phyloP scores from a whole-genome alignment of 2,797 vertebrate genomes.

The Picus viridis region DNA sequence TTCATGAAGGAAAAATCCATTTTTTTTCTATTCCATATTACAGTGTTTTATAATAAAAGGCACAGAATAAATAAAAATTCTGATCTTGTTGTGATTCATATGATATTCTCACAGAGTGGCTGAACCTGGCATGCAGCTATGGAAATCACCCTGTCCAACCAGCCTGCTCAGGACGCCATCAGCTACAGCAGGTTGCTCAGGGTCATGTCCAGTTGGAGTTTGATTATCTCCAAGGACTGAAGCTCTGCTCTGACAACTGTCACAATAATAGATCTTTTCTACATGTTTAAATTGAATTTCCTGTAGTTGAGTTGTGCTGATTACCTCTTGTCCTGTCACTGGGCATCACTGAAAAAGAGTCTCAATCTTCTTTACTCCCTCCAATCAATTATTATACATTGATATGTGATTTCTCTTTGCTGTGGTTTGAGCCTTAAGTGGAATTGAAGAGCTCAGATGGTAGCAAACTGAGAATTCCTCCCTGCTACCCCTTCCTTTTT shows the following conservation, averaged over 20 bases:
- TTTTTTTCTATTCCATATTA: not conserved
- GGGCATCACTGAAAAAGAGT: no score
- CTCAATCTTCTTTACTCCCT: not conserved
- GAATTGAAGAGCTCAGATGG: no score
- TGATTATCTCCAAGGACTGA: not conserved
- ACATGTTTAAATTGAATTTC: no score
- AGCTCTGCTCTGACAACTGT: not conserved
- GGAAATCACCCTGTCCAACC: not conserved
- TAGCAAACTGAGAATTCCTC: no score
- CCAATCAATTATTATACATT: not conserved
- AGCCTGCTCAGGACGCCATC: not conserved
- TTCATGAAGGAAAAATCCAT: not conserved
- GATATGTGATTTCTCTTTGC: not conserved
- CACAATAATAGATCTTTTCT: not conserved
- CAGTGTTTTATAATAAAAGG: not conserved
- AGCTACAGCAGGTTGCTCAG: not conserved
- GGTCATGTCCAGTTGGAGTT: not conserved
- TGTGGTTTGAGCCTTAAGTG: no score
- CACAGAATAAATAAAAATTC: not conserved
- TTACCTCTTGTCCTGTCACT: no score
- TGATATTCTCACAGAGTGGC: not conserved
- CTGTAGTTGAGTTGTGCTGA: no score
- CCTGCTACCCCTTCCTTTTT: no score
- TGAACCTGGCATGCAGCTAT: not conserved
- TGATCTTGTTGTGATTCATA: not conserved